Percentiles rank a stretch among this genome's conserved stretches.
Evolutionary conservation across 2,888 invertebrate species (phyloP).

Genomic region (Brachypalpus laphriformis): DNA sequence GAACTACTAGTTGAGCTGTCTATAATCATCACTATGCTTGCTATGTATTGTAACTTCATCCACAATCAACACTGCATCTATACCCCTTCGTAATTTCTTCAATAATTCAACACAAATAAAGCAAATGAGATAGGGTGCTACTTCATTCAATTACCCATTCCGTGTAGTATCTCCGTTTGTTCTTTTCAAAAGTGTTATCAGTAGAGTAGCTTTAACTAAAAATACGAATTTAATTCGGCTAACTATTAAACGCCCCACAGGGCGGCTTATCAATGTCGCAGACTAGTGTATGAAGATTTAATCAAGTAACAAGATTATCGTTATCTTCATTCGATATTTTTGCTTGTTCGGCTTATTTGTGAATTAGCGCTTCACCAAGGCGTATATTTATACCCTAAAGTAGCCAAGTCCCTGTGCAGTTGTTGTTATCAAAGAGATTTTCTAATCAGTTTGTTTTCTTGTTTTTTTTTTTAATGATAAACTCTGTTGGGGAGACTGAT

Average conservation of each 20-base stretch:
- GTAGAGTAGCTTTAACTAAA: not conserved
- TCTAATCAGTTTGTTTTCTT: conserved; percentile 61
- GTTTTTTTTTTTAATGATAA: conserved; percentile 42
- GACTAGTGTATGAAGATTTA: not conserved
- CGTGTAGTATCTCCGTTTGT: not conserved
- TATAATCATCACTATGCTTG: no score
- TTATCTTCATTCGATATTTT: conserved; percentile 18
- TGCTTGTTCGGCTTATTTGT: not conserved
- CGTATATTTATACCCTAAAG: no score
- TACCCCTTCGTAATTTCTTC: no score
- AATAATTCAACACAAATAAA: not conserved
- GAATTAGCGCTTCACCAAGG: not conserved
- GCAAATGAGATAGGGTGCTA: not conserved
- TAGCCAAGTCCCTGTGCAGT: not conserved
- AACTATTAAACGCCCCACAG: not conserved
- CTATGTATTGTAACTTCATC: no score
- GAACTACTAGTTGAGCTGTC: no score
- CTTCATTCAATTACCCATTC: not conserved
- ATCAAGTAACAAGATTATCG: not conserved
- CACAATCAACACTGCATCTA: no score
- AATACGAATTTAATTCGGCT: not conserved
- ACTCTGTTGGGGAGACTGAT: conserved; percentile 43
- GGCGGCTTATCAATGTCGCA: conserved; percentile 4
- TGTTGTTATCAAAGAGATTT: conserved; percentile 41
- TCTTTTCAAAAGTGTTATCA: not conserved